Conservation (phyloP, 2,888 invertebrate species). For the Sinhomidia bicolor region DNA sequence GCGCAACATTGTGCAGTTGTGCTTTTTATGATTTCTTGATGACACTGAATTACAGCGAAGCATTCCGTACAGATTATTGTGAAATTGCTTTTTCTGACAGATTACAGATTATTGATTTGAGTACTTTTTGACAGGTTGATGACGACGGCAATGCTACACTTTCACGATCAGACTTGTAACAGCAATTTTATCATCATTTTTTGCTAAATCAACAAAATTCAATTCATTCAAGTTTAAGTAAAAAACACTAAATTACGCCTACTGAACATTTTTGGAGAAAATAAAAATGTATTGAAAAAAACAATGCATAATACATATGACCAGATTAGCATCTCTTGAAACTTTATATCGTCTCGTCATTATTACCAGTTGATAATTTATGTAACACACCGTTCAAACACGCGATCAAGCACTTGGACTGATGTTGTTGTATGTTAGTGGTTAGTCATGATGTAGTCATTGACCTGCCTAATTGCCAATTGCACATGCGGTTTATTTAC, state of each 20-base stretch:
- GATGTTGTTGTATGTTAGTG: background rate
- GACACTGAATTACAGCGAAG: no score
- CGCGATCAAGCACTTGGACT: background rate
- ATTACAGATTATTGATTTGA: no score
- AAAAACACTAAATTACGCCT: background rate
- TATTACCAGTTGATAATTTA: background rate
- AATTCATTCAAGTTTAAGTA: background rate
- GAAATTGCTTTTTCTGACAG: no score
- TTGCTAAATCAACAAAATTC: background rate
- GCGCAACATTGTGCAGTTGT: no score
- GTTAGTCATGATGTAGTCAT: slow-evolving; percentile 52
- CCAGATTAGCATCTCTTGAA: background rate
- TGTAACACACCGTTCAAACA: background rate
- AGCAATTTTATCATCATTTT: background rate
- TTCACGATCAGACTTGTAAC: no score
- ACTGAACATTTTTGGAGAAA: background rate
- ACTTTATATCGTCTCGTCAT: no score
- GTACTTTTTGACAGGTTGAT: no score
- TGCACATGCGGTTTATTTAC: slow-evolving; percentile 9
- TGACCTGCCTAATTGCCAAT: slow-evolving; percentile 44
- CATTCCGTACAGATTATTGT: no score
- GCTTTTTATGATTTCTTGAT: no score
- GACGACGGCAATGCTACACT: no score
- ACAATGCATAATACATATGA: background rate
- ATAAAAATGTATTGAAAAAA: background rate